Percentiles rank a stretch among this genome's conserved stretches.
These are phyloP conservation scores for Hirudinaria manillensis DNA, from an alignment of 2,888 invertebrate genomes.

Conservation along the genomic window DNA sequence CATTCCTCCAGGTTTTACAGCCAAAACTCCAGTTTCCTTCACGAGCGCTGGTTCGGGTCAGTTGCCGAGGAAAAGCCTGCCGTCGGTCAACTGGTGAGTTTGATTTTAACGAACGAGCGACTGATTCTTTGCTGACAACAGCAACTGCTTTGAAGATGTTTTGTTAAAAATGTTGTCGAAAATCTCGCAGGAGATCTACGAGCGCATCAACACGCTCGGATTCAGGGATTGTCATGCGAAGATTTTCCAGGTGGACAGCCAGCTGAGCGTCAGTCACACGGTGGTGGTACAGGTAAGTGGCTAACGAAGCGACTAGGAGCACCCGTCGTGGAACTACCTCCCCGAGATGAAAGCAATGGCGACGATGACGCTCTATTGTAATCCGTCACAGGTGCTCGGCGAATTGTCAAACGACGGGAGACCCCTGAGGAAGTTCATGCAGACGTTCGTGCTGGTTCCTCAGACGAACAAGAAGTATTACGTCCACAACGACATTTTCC, in stretches of 20 bases:
- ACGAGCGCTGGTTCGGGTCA: slow-evolving; percentile 79
- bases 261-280: slow-evolving; percentile 84
- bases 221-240: slow-evolving; percentile 95
- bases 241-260: slow-evolving; percentile 92
- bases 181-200: slow-evolving; percentile 74
- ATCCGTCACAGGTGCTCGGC: slow-evolving; percentile 74
- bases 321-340: no score
- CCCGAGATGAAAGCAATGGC: neutral
- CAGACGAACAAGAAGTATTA: slow-evolving; percentile 96
- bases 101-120: neutral
- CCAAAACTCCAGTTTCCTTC: slow-evolving; percentile 89
- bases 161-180: neutral
- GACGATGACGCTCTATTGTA: neutral
- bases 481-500: slow-evolving; percentile 96
- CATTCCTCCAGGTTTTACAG: slow-evolving; percentile 75
- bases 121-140: neutral
- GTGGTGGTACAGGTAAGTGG: slow-evolving; percentile 79
- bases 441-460: slow-evolving; percentile 88
- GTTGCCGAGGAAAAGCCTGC: slow-evolving; percentile 61
- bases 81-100: slow-evolving; percentile 53
- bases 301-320: no score
- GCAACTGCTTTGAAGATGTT: neutral
- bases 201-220: slow-evolving; percentile 86
- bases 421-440: slow-evolving; percentile 94
- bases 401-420: slow-evolving; percentile 92